Percentiles rank a stretch among this genome's conserved stretches.
Conservation (phyloP, 30 jellyfish, hydroid and myxozoan genomes). For the Aurelia coerulea region DNA sequence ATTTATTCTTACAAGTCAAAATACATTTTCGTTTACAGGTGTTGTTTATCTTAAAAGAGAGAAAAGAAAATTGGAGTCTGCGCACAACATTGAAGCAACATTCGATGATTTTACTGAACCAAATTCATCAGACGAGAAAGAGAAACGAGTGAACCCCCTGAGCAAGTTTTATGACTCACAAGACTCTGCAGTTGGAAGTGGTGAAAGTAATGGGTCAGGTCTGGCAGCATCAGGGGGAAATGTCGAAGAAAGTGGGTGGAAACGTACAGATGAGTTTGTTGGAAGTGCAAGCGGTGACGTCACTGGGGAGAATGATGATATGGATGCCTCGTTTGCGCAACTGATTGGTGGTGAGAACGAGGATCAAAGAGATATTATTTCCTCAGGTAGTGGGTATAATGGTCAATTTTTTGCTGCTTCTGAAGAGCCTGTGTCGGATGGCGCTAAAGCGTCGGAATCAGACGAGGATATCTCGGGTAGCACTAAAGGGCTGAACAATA, state of each 20-base stretch:
- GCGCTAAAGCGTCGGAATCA: background rate
- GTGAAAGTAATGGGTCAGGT: constrained; percentile 15
- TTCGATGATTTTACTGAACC: background rate
- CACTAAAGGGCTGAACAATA: background rate
- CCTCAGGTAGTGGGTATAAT: too few relatives aligned
- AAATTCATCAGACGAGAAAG: background rate
- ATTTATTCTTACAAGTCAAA: background rate
- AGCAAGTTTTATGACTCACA: constrained; percentile 26
- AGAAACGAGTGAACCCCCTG: background rate
- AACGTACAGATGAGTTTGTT: background rate
- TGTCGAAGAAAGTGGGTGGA: background rate
- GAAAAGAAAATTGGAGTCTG: constrained; percentile 22
- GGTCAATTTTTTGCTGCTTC: too few relatives aligned
- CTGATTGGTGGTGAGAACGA: constrained; percentile 18
- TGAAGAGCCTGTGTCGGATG: background rate
- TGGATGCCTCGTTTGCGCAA: constrained; percentile 56
- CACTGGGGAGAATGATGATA: constrained; percentile 6
- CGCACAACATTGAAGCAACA: constrained; percentile 3
- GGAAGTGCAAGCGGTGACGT: constrained; percentile 33
- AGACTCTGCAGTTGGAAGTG: constrained; percentile 36
- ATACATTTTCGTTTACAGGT: background rate
- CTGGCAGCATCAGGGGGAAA: background rate
- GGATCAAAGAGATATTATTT: constrained; percentile 1
- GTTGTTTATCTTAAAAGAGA: constrained; percentile 43
- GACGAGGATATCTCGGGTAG: background rate